Percentiles rank a stretch among this genome's conserved stretches.
Conservation (phyloP, 2,888 invertebrate species). For the Polyommatus icarus region DNA sequence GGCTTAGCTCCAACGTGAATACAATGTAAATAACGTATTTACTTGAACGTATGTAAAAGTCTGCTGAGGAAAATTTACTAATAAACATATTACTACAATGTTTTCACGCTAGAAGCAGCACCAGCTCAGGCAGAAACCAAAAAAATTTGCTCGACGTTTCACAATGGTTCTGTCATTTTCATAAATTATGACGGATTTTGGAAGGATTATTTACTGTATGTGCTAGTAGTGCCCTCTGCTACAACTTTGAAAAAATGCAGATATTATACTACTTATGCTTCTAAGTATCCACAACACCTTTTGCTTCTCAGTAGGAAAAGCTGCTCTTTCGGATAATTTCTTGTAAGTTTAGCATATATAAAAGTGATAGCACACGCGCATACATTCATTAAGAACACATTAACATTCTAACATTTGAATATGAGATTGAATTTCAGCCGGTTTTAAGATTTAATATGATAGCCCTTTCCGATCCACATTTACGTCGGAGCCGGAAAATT, state of each 20-base stretch:
- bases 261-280: no score
- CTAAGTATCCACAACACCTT: no score
- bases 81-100: no score
- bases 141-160: no score
- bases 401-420: neutral
- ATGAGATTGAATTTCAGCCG: neutral
- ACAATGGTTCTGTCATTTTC: no score
- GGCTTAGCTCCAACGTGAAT: constrained; percentile 5
- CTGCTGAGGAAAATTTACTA: neutral
- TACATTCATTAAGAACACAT: neutral
- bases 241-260: no score
- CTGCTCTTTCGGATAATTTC: neutral
- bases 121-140: no score
- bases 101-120: no score
- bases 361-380: neutral
- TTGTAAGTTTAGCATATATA: neutral
- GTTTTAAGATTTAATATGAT: neutral
- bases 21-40: neutral
- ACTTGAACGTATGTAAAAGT: neutral
- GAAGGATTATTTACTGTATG: no score
- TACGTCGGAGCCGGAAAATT: neutral
- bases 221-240: no score
- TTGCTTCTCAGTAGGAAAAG: no score
- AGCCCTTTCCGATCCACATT: neutral
- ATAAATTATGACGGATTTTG: no score